Evolutionary conservation across 2,888 invertebrate genomes (phyloP), one percentile per base, ranked within the genome.

Genomic region (Seira sanloemensis): DNA sequence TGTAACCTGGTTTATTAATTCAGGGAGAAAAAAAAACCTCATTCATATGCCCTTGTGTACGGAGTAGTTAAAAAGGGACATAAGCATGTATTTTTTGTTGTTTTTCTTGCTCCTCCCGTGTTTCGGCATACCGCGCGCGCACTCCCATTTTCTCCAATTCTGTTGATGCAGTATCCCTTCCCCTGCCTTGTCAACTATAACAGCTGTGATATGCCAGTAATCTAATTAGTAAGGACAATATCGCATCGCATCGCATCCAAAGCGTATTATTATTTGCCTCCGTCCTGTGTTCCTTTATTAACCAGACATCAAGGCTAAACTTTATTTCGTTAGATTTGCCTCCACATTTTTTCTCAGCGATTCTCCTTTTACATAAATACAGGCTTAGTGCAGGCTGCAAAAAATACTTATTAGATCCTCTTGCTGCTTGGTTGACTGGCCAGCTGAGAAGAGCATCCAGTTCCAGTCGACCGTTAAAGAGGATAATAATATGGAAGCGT

Each of bases 161-260:
- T 37, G 37, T 37, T 37, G 37, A 37, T 37, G 5, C 12, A 37
- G 12, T 37, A 37, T 12, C 12, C 37, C 12, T n/a, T n/a, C n/a
- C n/a, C n/a, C n/a, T n/a, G n/a, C n/a, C n/a, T 7, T 37, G 37
- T 37, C 37, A 37, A 12, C 37, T 37, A 12, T 37, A 12, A 12
- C 37, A 67, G 67, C 67, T 71, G 37, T 27, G 37, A 71, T 71
- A 71, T 37, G 69, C 37, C 46, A 12, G 16, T 71, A 71, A 71
- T 71, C 69, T 71, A 71, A 71, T 71, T 71, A 71, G 68, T 26
- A 4, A 4, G 37, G 37, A 37, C 37, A 37, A 37, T 37, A 37
- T 37, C n/a, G n/a, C n/a, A n/a, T n/a, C n/a, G n/a, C n/a, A 37
- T 37, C 37, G 37, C 37, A 4, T 37, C 37, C 37, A 37, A 37